Conservation (phyloP, 1,140 invertebrate species). For the Xylocopa sonorina region DNA sequence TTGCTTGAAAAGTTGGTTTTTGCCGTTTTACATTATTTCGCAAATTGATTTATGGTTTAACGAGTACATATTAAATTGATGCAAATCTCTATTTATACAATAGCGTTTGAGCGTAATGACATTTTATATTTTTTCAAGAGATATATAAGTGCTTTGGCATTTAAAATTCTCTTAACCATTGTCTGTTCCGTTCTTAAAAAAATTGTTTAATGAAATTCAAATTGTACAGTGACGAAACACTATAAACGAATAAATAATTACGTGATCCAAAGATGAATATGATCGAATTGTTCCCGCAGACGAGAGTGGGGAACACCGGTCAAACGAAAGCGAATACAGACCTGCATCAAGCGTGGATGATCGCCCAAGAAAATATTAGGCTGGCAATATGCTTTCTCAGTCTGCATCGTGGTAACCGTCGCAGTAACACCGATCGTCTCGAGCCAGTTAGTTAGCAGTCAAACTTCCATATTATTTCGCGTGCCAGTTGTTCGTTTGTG, state of each 20-base stretch:
- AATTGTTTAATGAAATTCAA: not conserved
- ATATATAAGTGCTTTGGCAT: too few relatives aligned
- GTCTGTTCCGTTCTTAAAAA: too few relatives aligned
- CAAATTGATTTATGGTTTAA: too few relatives aligned
- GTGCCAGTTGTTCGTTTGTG: not conserved
- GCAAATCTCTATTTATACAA: too few relatives aligned
- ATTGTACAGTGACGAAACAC: not conserved
- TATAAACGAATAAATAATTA: not conserved
- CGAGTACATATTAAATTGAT: too few relatives aligned
- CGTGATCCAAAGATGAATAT: not conserved
- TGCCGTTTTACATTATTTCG: too few relatives aligned
- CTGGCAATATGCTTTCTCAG: constrained; percentile 64
- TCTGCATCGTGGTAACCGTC: constrained; percentile 66
- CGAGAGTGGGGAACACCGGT: not conserved
- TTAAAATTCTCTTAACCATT: too few relatives aligned
- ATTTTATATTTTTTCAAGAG: too few relatives aligned
- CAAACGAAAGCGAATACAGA: constrained; percentile 4
- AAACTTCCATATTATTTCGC: not conserved
- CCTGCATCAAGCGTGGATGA: constrained; percentile 24
- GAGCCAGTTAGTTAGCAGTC: not conserved
- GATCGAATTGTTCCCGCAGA: not conserved
- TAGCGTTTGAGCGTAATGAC: too few relatives aligned
- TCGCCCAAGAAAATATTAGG: constrained; percentile 33
- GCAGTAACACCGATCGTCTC: constrained; percentile 41
- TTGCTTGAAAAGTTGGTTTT: too few relatives aligned